phyloP scores from a whole-genome alignment of 2,888 invertebrate genomes.

The Scrobipalpa atriplicella region DNA sequence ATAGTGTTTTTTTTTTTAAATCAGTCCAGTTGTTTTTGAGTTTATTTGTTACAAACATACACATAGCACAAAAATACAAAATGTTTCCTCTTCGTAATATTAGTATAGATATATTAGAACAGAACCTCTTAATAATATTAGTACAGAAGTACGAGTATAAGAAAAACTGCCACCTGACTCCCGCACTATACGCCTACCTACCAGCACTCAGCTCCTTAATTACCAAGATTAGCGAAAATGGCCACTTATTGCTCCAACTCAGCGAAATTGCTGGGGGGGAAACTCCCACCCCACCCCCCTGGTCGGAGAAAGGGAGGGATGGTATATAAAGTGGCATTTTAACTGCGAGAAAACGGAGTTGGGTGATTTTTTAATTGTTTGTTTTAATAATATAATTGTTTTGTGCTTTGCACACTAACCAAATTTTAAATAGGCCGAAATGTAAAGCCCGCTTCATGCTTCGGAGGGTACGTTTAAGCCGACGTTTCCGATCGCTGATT shows the following conservation, averaged over 20 bases:
- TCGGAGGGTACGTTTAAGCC: too few species aligned
- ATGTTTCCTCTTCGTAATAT: too few species aligned
- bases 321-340: conserved; percentile 24
- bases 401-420: not conserved
- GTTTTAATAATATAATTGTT: not conserved
- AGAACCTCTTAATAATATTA: too few species aligned
- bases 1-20: too few species aligned
- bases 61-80: too few species aligned
- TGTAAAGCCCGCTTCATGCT: too few species aligned
- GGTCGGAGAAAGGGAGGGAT: not conserved
- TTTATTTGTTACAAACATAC: too few species aligned
- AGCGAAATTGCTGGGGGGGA: conserved; percentile 27
- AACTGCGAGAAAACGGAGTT: not conserved
- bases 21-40: too few species aligned
- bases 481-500: too few species aligned
- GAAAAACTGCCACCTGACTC: not conserved
- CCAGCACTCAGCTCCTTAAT: conserved; percentile 49
- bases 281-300: not conserved
- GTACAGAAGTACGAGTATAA: too few species aligned
- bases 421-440: too few species aligned
- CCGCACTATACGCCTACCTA: conserved; percentile 31
- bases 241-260: conserved; percentile 48
- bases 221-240: conserved; percentile 68
- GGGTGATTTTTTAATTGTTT: not conserved
- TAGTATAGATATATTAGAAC: too few species aligned